phyloP scores from a whole-genome alignment of 2,113 vertebrate genomes.

The Brachyhypopomus gauderio region DNA sequence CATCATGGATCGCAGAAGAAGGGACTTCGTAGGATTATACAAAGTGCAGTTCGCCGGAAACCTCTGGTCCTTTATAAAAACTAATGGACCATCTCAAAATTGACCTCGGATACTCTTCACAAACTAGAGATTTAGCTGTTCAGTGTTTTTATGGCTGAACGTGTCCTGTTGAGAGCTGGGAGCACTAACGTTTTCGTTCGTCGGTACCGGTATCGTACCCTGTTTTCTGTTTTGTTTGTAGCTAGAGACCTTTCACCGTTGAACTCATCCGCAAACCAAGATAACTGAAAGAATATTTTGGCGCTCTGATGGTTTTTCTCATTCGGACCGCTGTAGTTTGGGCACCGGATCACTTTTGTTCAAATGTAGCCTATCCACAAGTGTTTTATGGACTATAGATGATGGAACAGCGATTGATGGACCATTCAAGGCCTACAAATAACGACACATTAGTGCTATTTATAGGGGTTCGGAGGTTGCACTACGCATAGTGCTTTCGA shows the following conservation, averaged over 20 bases:
- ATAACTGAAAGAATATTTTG: background rate
- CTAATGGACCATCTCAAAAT: background rate
- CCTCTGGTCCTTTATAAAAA: conserved; percentile 21
- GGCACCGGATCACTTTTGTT: background rate
- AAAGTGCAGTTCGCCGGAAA: conserved; percentile 20
- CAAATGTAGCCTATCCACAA: too few species aligned
- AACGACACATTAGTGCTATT: background rate
- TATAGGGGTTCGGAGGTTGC: background rate
- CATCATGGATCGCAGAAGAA: background rate
- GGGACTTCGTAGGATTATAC: conserved; percentile 32
- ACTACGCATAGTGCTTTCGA: background rate
- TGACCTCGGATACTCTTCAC: background rate
- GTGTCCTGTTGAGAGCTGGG: background rate
- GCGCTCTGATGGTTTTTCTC: background rate
- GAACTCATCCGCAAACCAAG: background rate
- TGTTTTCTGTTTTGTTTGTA: background rate
- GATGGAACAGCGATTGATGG: conserved; percentile 3
- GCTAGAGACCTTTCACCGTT: background rate
- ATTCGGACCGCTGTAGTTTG: background rate
- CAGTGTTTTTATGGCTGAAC: background rate
- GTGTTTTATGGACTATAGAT: too few species aligned
- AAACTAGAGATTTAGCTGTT: background rate
- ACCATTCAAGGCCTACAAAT: background rate
- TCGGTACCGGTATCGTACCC: background rate
- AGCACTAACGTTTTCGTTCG: background rate